Percentiles rank a stretch among this genome's conserved stretches.
These are phyloP conservation scores for Slavum lentiscoides DNA, from an alignment of 2,888 invertebrate species.

Conservation along the genomic window DNA sequence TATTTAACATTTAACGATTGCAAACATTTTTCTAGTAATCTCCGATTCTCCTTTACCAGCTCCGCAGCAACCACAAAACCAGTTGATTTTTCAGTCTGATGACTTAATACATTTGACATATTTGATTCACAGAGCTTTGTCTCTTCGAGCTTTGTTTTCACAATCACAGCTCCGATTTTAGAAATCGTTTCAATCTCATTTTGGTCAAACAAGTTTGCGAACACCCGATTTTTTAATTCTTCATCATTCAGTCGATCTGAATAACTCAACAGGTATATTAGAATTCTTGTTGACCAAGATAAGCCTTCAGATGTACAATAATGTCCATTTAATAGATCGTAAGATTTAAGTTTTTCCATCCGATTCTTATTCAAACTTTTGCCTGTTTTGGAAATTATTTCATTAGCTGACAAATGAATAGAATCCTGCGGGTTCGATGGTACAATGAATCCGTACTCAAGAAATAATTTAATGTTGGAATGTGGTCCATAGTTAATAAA, in stretches of 20 bases:
- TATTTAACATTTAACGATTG: slow-evolving; percentile 32
- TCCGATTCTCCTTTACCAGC: slow-evolving; percentile 56
- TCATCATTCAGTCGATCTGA: slow-evolving; percentile 55
- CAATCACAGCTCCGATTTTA: slow-evolving; percentile 50
- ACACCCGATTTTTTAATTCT: slow-evolving; percentile 54
- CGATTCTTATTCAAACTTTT: slow-evolving; percentile 58
- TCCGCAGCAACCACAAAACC: slow-evolving; percentile 55
- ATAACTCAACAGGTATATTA: slow-evolving; percentile 57
- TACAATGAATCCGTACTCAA: slow-evolving; percentile 85
- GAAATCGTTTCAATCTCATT: slow-evolving; percentile 48
- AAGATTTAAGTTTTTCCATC: slow-evolving; percentile 68
- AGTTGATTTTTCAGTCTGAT: slow-evolving; percentile 28
- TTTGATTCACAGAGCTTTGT: slow-evolving; percentile 41
- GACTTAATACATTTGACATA: slow-evolving; percentile 41
- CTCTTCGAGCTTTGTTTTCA: slow-evolving; percentile 50
- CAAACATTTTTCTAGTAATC: slow-evolving; percentile 55
- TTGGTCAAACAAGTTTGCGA: slow-evolving; percentile 46
- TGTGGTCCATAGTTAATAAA: slow-evolving; percentile 89
- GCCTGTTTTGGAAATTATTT: slow-evolving; percentile 51
- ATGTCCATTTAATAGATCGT: slow-evolving; percentile 62
- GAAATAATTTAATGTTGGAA: slow-evolving; percentile 76
- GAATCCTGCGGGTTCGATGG: slow-evolving; percentile 70
- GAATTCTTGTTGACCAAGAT: slow-evolving; percentile 57
- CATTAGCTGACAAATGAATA: slow-evolving; percentile 63
- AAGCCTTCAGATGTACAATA: slow-evolving; percentile 56